Evolutionary conservation across 2,888 invertebrate species (phyloP), one percentile per base, ranked within the genome.

Genomic region (Phaonia tiefii): DNA sequence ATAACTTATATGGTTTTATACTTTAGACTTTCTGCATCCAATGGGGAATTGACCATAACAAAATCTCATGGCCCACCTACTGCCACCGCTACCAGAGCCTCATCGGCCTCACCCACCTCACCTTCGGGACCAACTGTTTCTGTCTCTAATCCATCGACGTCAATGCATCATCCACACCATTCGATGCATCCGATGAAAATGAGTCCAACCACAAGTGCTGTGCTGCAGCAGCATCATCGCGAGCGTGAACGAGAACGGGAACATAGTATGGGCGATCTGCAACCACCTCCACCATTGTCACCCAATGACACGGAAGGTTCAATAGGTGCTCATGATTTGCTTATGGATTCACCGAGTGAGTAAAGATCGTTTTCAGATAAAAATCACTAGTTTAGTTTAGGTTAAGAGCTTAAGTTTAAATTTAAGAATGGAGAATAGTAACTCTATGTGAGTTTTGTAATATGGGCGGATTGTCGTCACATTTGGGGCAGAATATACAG

Each of bases 341-440:
- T 96, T 58, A 94, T 95, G 87, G 96, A 96, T 91, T 96, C 96
- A 72, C 96, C 96, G 91, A 96, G 96, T 96, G 93, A 95, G 95
- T 94, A 86, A 89, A 89, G 89, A 89, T 89, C 89, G 88, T 84
- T 85, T 88, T 84, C 86, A 83, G 63, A 63, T 63, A 63, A 13
- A 8, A 56, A 13, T 13, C 25, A 69, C 67, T 31, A 63, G 78
- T 75, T 72, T 10, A 42, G 11, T 31, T 60, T 15, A 15, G 42
- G 13, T 37, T 2, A 39, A 65, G 13, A 15, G 22, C 39, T 2
- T 49, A 63, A 15, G 17, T 39, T 25, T 39, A 75, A 81, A 78
- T 75, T 54, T 77, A 17, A 80, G 66, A 69, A 25, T n/a, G 1
- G 11, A 31, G 60, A 39, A 8, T 58, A 58, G 58, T 15, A 4